Base-by-base conservation (phyloP, 2,888 invertebrate genomes). In the Falcaria lacertinaria region DNA sequence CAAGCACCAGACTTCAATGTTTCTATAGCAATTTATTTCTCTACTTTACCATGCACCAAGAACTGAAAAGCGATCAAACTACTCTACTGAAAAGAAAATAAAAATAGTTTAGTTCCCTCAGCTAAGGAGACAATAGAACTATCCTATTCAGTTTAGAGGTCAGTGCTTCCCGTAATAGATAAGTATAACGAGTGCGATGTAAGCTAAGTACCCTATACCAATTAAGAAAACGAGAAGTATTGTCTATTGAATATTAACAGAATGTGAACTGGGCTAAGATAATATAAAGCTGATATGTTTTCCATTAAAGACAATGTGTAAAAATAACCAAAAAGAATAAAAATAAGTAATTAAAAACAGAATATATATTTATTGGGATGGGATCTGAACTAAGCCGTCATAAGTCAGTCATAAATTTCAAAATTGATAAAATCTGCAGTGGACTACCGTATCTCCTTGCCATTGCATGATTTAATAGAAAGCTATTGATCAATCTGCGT, bases 1-100 rank as follows among this genome's bases (percentile, higher is more conserved):
- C 56, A 64, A 64, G 67, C 64, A 60, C 61, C 61, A 42, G 37
- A 42, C 32, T 48, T 37, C 34, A 44, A 46, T 43, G 34, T 40
- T 47, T 55, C 42, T 43, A 54, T 25, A 37, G 52, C 47, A 50
- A 44, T 45, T 48, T 52, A 33, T 43, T 36, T 16, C 48, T 43
- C 64, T 74, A 68, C 57, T 59, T 48, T 28, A 71, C 69, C 73
- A 74, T 69, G 70, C 72, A 73, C 72, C 69, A 70, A 54, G 51
- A n/a, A 47, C 48, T 53, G 39, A 56, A 54, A 60, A 64, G 64
- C 59, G 43, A 50, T 41, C 55, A 57, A 63, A 54, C 50, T 59
- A 64, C 49, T 43, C 33, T 50, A 39, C 22, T 25, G 43, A 36
- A 13, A 19, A 15, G n/a, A 19, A 13, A 13, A 4, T 15, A n/a